Evolutionary conservation across 2,888 invertebrate genomes (phyloP), one percentile per base, ranked within the genome.

Genomic region (Hirudinaria manillensis): DNA sequence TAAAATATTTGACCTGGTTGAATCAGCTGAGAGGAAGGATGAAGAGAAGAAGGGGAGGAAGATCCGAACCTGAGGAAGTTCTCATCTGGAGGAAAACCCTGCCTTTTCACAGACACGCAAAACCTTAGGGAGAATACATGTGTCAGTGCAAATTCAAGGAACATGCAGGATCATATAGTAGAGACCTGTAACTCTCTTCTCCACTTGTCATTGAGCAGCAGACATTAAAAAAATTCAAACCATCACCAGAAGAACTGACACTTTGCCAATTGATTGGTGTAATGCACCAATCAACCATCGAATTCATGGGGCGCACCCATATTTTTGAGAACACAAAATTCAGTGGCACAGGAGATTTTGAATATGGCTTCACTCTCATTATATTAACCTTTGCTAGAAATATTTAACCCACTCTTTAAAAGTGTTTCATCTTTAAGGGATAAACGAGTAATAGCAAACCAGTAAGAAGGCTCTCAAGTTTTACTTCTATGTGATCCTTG

Each of bases 31-130:
- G 68, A 34, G 24, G 61, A 61, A 29, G 61, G 61, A 34, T 68
- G 68, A 29, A 19, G 36, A 29, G 68, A 34, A 2, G 68, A 29
- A 36, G 68, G 68, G 34, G 68, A 68, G 6, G 32, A n/a, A 34
- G 68, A 68, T 27, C 24, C 61, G 21, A 27, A 27, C 21, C 36
- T 68, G 32, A 29, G 7, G 68, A 68, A 51, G 21, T n/a, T 32
- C 19, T 74, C 75, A 38, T 91, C 91, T 21, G 87, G 83, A 0
- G 94, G 93, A 86, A 91, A 94, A 79, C 90, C 90, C 83, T 94
- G 92, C 77, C 92, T 89, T 76, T 90, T 89, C 70, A 94, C 89
- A 76, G 90, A 90, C 72, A 91, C 90, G 85, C 92, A 92, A 86
- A 93, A 91, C 82, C 93, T 90, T 16, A 24, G 32, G 21, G 71